These are phyloP conservation scores for Scytalopus superciliaris DNA, from an alignment of 2,113 vertebrate genomes.

Conservation along the genomic window DNA sequence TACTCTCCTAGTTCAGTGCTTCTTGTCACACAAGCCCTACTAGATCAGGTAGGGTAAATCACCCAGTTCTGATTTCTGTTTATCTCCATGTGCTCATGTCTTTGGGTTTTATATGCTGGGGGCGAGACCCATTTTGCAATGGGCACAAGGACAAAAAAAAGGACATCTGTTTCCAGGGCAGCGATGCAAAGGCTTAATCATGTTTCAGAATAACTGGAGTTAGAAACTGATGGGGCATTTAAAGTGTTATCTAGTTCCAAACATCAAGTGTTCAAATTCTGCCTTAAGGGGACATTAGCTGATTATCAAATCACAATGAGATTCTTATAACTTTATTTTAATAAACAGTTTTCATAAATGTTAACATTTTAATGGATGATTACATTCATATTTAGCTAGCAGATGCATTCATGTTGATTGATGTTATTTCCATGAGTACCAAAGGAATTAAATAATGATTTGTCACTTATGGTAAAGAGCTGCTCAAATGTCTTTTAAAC, in stretches of 20 bases:
- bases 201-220: neutral
- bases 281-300: slow-evolving; percentile 63
- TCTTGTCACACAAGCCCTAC: neutral
- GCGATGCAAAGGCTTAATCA: neutral
- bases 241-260: slow-evolving; percentile 7
- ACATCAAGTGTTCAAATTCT: slow-evolving; percentile 13
- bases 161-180: neutral
- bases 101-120: neutral
- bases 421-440: slow-evolving; percentile 53
- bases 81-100: neutral
- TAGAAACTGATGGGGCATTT: slow-evolving; percentile 18
- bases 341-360: slow-evolving; percentile 61
- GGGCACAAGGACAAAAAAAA: neutral
- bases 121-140: neutral
- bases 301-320: slow-evolving; percentile 62
- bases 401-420: slow-evolving; percentile 60
- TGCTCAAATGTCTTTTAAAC: slow-evolving; percentile 35
- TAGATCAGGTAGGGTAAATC: neutral
- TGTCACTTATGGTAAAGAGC: slow-evolving; percentile 46
- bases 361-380: slow-evolving; percentile 68
- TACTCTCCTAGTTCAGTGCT: neutral
- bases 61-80: neutral
- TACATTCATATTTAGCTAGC: slow-evolving; percentile 58
- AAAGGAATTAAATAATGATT: slow-evolving; percentile 65
- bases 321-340: slow-evolving; percentile 58